These are phyloP conservation scores for Tor tambroides DNA, from an alignment of 2,113 vertebrate genomes.

Conservation along the genomic window DNA sequence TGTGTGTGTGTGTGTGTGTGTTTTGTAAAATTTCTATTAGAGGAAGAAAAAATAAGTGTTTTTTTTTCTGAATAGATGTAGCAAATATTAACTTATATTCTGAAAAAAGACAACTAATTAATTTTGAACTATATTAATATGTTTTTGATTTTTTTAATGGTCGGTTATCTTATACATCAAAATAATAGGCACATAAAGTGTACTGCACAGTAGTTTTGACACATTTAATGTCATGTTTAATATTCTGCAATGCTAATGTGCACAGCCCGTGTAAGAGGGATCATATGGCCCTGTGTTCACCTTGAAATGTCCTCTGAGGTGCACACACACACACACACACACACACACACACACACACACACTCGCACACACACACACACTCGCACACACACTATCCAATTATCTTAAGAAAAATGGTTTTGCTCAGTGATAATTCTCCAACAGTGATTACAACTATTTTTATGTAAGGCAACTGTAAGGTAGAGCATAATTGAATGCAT, in stretches of 20 bases:
- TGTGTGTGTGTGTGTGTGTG: no score
- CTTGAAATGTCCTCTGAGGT: background rate
- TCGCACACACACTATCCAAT: background rate
- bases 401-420: background rate
- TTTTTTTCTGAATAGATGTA: background rate
- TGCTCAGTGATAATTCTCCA: background rate
- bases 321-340: slow-evolving; percentile 20
- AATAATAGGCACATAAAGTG: background rate
- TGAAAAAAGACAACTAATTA: background rate
- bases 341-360: background rate
- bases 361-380: slow-evolving; percentile 7
- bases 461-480: background rate
- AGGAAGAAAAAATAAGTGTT: background rate
- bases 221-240: background rate
- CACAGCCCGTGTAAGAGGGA: slow-evolving; percentile 1
- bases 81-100: background rate
- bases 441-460: background rate
- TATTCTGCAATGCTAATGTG: background rate
- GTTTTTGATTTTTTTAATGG: no score
- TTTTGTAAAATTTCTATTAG: background rate
- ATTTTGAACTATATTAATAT: background rate
- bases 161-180: background rate
- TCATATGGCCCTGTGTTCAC: slow-evolving; percentile 22
- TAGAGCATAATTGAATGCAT: background rate
- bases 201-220: background rate